A percentile compares a stretch with the other conserved stretches of the same genome.
Conservation (phyloP, 1,140 invertebrate species). For the Atta cephalotes region DNA sequence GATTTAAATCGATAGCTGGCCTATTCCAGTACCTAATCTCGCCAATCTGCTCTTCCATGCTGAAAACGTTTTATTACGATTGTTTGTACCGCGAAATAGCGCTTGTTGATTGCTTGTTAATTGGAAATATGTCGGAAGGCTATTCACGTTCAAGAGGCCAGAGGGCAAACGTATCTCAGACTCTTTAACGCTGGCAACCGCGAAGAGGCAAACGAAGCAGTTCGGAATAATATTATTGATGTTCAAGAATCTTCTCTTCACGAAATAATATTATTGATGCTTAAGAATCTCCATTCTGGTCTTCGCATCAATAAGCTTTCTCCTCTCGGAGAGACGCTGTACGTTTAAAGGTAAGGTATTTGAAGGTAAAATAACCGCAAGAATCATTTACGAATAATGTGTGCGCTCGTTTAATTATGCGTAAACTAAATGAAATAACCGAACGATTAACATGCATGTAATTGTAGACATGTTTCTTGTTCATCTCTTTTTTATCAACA, state of each 20-base stretch:
- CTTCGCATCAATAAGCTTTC: conserved; percentile 12
- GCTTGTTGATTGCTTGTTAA: conserved; percentile 61
- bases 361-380: conserved; percentile 11
- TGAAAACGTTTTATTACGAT: conserved; percentile 49
- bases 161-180: conserved; percentile 52
- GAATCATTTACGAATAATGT: conserved; percentile 16
- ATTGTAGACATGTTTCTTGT: neutral
- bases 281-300: conserved; percentile 26
- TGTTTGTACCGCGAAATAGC: conserved; percentile 54
- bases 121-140: conserved; percentile 61
- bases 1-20: conserved; percentile 32
- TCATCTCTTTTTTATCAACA: neutral
- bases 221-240: conserved; percentile 62
- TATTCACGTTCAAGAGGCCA: conserved; percentile 50
- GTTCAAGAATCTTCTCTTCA: conserved; percentile 42
- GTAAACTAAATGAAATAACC: conserved; percentile 41
- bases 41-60: neutral
- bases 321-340: neutral
- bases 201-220: conserved; percentile 47
- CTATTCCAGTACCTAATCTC: conserved; percentile 9
- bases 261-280: conserved; percentile 60
- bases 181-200: conserved; percentile 54
- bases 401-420: conserved; percentile 9
- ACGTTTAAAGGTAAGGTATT: neutral
- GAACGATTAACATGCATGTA: conserved; percentile 3